Base-by-base conservation (phyloP, 2,113 vertebrate genomes). In the Ptychochromis oligacanthus region DNA sequence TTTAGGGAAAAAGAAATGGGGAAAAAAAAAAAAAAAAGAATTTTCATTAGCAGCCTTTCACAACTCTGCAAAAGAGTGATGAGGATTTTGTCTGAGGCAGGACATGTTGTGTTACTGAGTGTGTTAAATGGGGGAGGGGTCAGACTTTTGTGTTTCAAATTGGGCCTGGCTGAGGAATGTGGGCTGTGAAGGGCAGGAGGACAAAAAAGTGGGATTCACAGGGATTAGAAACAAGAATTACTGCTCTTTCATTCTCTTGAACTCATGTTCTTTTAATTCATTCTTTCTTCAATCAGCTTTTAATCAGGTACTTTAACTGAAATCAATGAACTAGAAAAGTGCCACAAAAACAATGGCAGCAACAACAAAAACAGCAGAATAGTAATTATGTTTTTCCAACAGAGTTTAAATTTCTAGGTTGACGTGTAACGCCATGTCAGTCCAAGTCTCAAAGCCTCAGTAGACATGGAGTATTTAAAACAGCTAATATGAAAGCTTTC, bases 101-200 rank as follows among this genome's bases (percentile, higher is more conserved):
- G 74, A 31, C 8, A 12, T 64, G 28, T n/a, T 70, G 49, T 79
- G 60, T 61, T 58, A 40, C 46, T 58, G 79, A 20, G 59, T 72
- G 57, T 75, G 58, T 79, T 36, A 79, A 70, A 61, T 72, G 78
- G 87, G 84, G 84, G 91, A 90, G 86, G 88, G 87, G 46, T 80
- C 89, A 70, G 56, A 80, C 87, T 62, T 92, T 92, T 93, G 88
- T 92, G 85, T 93, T 91, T 79, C 77, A 85, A 75, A 92, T 87
- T 80, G 59, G 80, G 60, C 81, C 77, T 64, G 70, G 80, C 84
- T 88, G 60, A 91, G 91, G 81, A 92, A 92, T 91, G 91, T 89
- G 90, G 77, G 82, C 24, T 62, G 77, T 77, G 88, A 86, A 74
- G 87, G 82, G 81, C 84, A 74, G 59, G 55, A 74, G 83, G 87